Conservation (phyloP, 1,140 invertebrate genomes). For the Neodiprion lecontei region DNA sequence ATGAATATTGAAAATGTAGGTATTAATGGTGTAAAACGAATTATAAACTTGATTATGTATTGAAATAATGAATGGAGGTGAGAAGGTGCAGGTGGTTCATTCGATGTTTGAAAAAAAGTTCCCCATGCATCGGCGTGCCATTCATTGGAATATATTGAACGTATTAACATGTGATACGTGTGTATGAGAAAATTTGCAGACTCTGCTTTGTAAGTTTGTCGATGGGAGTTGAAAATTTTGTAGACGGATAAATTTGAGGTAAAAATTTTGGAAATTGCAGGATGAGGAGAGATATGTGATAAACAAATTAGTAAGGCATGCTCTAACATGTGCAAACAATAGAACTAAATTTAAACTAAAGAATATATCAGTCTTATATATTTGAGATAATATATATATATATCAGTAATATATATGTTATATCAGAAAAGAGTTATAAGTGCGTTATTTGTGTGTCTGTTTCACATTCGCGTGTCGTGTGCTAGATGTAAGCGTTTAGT, state of each 20-base stretch:
- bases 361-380: slow-evolving; percentile 60
- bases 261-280: not conserved
- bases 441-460: slow-evolving; percentile 45
- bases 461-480: slow-evolving; percentile 48
- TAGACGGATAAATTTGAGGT: not conserved
- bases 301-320: slow-evolving; percentile 52
- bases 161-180: not conserved
- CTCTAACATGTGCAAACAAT: slow-evolving; percentile 64
- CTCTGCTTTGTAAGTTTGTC: not conserved
- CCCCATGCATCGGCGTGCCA: slow-evolving; percentile 60
- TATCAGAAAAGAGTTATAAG: slow-evolving; percentile 35
- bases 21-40: no score
- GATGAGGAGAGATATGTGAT: not conserved
- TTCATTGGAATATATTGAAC: slow-evolving; percentile 41
- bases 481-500: not conserved
- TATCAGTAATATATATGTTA: slow-evolving; percentile 44
- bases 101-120: slow-evolving; percentile 41
- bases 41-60: not conserved
- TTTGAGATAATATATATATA: slow-evolving; percentile 59
- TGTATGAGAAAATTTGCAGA: not conserved
- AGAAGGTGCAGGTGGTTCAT: not conserved
- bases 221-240: not conserved
- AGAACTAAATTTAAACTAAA: slow-evolving; percentile 63
- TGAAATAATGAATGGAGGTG: not conserved
- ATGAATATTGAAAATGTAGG: no score